Evolutionary conservation across 2,113 vertebrate species (phyloP).

Genomic region (Trachemys scripta): DNA sequence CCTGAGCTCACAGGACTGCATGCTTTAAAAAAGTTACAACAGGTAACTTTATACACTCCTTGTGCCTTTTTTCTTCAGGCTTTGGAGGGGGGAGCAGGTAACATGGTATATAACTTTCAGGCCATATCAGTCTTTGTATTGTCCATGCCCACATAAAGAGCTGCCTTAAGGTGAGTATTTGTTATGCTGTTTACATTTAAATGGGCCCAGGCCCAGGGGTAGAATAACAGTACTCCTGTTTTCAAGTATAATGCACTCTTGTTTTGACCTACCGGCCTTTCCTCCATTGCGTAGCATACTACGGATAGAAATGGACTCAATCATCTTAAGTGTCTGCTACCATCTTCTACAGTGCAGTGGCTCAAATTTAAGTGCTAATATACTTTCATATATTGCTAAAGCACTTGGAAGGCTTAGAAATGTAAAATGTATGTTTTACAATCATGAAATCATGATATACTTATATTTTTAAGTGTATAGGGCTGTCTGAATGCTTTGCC

Average conservation of each 20-base stretch:
- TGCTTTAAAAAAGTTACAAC: conserved; percentile 12
- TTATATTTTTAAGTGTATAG: conserved; percentile 16
- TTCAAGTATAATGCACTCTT: not conserved
- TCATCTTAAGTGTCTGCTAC: conserved; percentile 23
- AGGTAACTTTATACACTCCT: not conserved
- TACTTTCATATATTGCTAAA: not conserved
- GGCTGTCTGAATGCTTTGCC: conserved; percentile 31
- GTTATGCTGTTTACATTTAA: not conserved
- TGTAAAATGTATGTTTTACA: not conserved
- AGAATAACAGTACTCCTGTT: not conserved
- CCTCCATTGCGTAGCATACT: not conserved
- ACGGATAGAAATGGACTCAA: not conserved
- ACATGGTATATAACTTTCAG: not conserved
- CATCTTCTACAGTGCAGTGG: not conserved
- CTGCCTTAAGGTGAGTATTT: not conserved
- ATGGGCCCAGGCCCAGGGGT: not conserved
- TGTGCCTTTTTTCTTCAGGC: not conserved
- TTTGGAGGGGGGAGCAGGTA: not conserved
- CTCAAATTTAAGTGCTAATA: not conserved
- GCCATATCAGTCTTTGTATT: conserved; percentile 28
- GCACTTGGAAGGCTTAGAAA: conserved; percentile 16
- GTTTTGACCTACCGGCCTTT: conserved; percentile 1
- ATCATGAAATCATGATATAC: not conserved
- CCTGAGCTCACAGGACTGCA: not conserved
- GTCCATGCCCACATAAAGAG: conserved; percentile 22